Conservation (phyloP, 1,140 invertebrate species). For the Brachystomella parvula region DNA sequence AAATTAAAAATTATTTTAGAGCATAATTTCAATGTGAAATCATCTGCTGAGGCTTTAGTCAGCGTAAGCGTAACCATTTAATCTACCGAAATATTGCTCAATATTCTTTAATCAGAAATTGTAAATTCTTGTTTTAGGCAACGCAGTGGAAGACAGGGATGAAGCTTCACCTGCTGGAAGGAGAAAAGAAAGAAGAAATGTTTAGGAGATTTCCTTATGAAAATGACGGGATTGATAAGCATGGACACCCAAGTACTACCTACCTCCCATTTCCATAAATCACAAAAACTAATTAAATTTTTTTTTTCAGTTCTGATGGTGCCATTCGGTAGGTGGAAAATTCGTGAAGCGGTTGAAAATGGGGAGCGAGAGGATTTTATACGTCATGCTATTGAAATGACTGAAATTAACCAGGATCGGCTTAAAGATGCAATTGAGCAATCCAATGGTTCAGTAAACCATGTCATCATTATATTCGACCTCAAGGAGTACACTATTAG, state of each 20-base stretch:
- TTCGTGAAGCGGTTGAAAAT: slow-evolving; percentile 12
- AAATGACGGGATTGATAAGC: slow-evolving; percentile 12
- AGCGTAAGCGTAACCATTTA: slow-evolving; percentile 18
- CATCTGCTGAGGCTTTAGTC: slow-evolving; percentile 5
- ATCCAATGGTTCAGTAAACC: not conserved
- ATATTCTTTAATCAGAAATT: not conserved
- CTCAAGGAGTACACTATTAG: slow-evolving; percentile 11
- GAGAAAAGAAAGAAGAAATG: slow-evolving; percentile 10
- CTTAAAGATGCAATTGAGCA: not conserved
- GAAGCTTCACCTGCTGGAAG: not conserved
- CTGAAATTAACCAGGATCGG: not conserved
- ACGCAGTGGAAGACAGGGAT: slow-evolving; percentile 8
- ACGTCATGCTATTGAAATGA: slow-evolving; percentile 2
- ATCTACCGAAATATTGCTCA: not conserved
- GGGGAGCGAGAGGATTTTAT: slow-evolving; percentile 6
- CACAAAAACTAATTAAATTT: not conserved
- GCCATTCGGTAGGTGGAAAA: slow-evolving; percentile 12
- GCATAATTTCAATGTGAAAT: slow-evolving; percentile 18
- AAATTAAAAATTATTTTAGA: slow-evolving; percentile 17
- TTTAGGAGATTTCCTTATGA: slow-evolving; percentile 6
- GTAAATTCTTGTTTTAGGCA: not conserved
- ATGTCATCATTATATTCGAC: slow-evolving; percentile 12
- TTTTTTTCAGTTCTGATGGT: slow-evolving; percentile 14
- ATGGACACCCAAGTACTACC: slow-evolving; percentile 17
- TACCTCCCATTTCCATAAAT: not conserved